Evolutionary conservation across 1,140 invertebrate species (phyloP).

Genomic region (Caenorhabditis latens): DNA sequence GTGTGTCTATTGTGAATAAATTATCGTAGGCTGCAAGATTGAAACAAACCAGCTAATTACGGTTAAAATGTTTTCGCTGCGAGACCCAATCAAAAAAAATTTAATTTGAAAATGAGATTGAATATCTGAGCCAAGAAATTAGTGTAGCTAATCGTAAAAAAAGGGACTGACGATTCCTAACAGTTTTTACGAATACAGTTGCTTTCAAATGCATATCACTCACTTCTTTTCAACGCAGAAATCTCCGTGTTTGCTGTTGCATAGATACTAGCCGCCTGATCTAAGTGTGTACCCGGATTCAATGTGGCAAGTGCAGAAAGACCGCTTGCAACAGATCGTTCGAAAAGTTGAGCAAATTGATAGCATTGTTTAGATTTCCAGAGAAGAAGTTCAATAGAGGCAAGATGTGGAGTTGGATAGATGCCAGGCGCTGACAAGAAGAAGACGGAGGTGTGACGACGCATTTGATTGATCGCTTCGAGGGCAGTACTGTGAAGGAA

Average conservation of each 20-base stretch:
- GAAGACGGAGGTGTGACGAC: slow-evolving; percentile 86
- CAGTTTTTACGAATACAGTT: too few species aligned
- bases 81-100: too few species aligned
- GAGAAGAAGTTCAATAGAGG: slow-evolving; percentile 91
- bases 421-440: slow-evolving; percentile 85
- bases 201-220: not conserved
- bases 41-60: too few species aligned
- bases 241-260: slow-evolving; percentile 62
- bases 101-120: too few species aligned
- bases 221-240: slow-evolving; percentile 50
- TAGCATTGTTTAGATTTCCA: slow-evolving; percentile 90
- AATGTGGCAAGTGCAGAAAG: slow-evolving; percentile 91
- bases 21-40: too few species aligned
- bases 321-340: slow-evolving; percentile 90
- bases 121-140: too few species aligned
- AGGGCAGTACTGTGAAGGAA: slow-evolving; percentile 89
- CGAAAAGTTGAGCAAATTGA: slow-evolving; percentile 91
- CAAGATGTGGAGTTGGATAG: slow-evolving; percentile 83
- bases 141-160: too few species aligned
- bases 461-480: slow-evolving; percentile 93
- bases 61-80: too few species aligned
- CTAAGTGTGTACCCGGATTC: slow-evolving; percentile 96
- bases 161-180: too few species aligned
- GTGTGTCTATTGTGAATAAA: too few species aligned
- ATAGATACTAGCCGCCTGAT: slow-evolving; percentile 84